Conservation (phyloP, 2,888 invertebrate species). For the Eumerus sabulonum region DNA sequence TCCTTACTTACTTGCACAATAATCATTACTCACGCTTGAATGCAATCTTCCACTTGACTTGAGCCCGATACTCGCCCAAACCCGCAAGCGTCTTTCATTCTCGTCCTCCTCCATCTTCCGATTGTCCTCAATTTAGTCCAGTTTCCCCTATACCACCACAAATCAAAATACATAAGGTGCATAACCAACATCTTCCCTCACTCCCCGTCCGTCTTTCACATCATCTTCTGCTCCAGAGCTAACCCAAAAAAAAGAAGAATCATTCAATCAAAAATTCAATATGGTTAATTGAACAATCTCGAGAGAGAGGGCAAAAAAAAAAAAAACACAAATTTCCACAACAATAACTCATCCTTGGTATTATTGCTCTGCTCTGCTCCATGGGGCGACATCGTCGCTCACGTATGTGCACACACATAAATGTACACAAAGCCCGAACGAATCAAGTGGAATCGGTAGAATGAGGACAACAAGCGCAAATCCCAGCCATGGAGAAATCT, state of each 20-base stretch:
- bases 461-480: conserved; percentile 1
- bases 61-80: background rate
- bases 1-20: no score
- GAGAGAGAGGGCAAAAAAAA: background rate
- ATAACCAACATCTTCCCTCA: no score
- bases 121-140: background rate
- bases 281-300: conserved; percentile 50
- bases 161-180: background rate
- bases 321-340: conserved; percentile 45
- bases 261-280: conserved; percentile 65
- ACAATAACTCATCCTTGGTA: conserved; percentile 43
- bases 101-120: no score
- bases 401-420: conserved; percentile 1
- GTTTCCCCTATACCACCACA: background rate
- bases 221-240: background rate
- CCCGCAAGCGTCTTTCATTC: no score
- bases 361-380: no score
- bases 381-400: background rate
- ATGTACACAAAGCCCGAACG: conserved; percentile 3
- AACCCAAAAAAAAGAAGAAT: conserved; percentile 24
- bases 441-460: background rate
- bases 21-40: no score
- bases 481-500: conserved; percentile 29
- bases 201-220: background rate
- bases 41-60: conserved; percentile 23